Evolutionary conservation across 2,888 invertebrate genomes (phyloP), one percentile per base, ranked within the genome.

Genomic region (Cephus runcator): DNA sequence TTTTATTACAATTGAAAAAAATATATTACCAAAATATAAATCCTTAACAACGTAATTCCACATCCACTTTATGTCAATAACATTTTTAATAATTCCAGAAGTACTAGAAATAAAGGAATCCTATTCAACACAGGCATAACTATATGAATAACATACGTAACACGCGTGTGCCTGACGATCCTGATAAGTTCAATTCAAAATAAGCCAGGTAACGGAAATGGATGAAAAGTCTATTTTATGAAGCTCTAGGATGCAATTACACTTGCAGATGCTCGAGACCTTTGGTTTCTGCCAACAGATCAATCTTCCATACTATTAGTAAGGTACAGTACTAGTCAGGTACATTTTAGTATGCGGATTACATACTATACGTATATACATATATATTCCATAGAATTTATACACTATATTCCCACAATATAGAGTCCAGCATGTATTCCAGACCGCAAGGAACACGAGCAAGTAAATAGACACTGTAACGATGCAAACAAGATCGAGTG

Each of bases 221-320:
- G 23, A 74, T 12, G 4, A 6, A 23, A 56, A 56, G 23, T 30
- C 74, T 35, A 23, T 74, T 73, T 23, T 11, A 34, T 23, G 36
- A 74, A 35, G 74, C n/a, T 6, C 4, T 35, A 76, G 75, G 69
- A 23, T 56, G 56, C 81, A 82, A 86, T 86, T 87, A 87, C 83
- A 87, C 83, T 87, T 86, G 85, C 83, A 84, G 83, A 87, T 86
- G 79, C 69, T 81, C 79, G 79, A 77, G 15, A 80, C 82, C 83
- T 81, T 83, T 79, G 80, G 81, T 86, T 85, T 84, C 83, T 83
- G 81, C 78, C 80, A 73, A 80, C 79, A 79, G 83, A 87, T 87
- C 85, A 87, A 87, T 87, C 87, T 86, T 83, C 77, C 77, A 73
- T 81, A 69, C 75, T 73, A 56, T 56, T 56, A 56, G 56, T 56